Percentiles rank a stretch among this genome's conserved stretches.
These are phyloP conservation scores for Apis mellifera DNA, from an alignment of 1,140 invertebrate genomes.

Conservation along the genomic window DNA sequence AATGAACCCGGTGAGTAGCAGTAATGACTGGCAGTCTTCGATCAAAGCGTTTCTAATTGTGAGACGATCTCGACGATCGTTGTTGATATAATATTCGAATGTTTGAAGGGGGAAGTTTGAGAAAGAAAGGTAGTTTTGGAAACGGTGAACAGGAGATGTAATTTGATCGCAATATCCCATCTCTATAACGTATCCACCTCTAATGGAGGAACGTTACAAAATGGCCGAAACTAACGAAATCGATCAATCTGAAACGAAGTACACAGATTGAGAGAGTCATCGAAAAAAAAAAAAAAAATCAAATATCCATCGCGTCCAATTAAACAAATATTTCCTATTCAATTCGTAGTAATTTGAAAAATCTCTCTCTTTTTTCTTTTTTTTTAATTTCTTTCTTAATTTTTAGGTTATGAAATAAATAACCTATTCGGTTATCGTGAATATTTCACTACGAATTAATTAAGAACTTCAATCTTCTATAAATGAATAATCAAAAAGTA, in stretches of 20 bases:
- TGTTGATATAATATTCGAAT: not conserved
- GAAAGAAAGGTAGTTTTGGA: not conserved
- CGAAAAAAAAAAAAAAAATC: too few species aligned
- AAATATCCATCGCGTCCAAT: too few species aligned
- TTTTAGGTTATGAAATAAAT: too few species aligned
- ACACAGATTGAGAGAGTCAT: conserved; percentile 14
- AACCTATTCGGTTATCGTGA: too few species aligned
- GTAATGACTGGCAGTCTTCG: not conserved
- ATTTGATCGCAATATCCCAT: not conserved
- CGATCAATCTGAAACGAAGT: conserved; percentile 2
- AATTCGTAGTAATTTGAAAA: too few species aligned
- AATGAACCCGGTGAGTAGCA: not conserved
- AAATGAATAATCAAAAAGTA: too few species aligned
- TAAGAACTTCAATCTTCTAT: too few species aligned
- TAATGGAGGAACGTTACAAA: conserved; percentile 32
- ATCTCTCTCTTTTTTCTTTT: too few species aligned
- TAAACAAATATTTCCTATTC: too few species aligned
- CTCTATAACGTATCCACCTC: not conserved
- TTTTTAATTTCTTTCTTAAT: too few species aligned
- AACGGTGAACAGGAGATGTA: not conserved
- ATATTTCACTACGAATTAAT: too few species aligned
- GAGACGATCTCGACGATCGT: too few species aligned
- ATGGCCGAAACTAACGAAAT: not conserved
- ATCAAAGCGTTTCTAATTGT: not conserved
- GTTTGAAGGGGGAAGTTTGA: not conserved